Conservation (phyloP, 2,797 vertebrate genomes). For the Acipenser transmontanus region DNA sequence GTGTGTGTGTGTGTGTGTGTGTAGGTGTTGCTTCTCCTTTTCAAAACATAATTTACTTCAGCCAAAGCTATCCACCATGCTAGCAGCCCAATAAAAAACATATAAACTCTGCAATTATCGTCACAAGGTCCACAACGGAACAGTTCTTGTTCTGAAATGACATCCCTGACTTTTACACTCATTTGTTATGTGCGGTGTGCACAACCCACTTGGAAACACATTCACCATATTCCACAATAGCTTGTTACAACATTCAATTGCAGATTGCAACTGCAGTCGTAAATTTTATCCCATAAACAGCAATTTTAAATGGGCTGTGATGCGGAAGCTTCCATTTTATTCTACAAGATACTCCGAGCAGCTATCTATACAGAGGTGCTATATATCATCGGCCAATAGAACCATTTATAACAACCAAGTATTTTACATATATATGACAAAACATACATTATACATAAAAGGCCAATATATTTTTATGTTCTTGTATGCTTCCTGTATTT, state of each 20-base stretch:
- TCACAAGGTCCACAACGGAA: neutral
- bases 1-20: too few species aligned
- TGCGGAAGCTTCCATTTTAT: conserved; percentile 34
- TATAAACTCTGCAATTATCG: neutral
- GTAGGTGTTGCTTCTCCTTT: neutral
- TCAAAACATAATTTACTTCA: neutral
- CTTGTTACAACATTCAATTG: conserved; percentile 44
- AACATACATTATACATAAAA: too few species aligned
- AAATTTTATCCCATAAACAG: conserved; percentile 50
- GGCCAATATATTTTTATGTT: too few species aligned
- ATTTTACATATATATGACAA: too few species aligned
- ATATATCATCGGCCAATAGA: too few species aligned
- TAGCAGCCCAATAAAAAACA: neutral
- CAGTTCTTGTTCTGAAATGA: neutral
- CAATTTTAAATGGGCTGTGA: conserved; percentile 40
- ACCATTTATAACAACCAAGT: too few species aligned
- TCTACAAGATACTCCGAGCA: conserved; percentile 23
- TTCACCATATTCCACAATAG: conserved; percentile 34
- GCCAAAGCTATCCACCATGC: neutral
- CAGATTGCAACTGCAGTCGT: conserved; percentile 46
- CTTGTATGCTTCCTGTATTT: too few species aligned
- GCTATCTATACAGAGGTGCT: too few species aligned
- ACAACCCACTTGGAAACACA: conserved; percentile 21
- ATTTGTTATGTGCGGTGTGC: neutral
- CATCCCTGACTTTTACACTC: neutral